A percentile compares a stretch with the other conserved stretches of the same genome.
Conservation (phyloP, 2,888 invertebrate species). For the Eustalomyia histrio region DNA sequence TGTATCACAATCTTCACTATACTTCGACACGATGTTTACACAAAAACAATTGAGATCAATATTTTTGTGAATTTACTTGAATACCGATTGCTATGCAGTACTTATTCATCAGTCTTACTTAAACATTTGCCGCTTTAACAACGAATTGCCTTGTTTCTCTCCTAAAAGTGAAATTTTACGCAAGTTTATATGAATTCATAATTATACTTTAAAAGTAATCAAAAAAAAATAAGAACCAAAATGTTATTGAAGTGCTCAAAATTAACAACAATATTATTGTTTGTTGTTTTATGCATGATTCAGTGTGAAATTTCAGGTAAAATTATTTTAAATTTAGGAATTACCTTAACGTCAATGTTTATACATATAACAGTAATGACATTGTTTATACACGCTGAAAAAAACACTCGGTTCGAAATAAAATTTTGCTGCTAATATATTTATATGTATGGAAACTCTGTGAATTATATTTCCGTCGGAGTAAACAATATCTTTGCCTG, state of each 20-base stretch:
- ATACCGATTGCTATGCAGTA: not conserved
- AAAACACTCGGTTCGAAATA: no score
- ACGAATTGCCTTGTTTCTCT: slow-evolving; percentile 25
- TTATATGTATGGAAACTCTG: no score
- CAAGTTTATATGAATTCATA: not conserved
- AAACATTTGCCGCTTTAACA: slow-evolving; percentile 56
- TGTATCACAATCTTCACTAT: not conserved
- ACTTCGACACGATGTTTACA: not conserved
- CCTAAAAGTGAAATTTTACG: not conserved
- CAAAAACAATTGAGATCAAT: slow-evolving; percentile 39
- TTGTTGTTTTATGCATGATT: slow-evolving; percentile 67
- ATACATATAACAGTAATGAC: not conserved
- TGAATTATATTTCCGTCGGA: no score
- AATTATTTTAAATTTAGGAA: slow-evolving; percentile 3
- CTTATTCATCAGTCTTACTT: slow-evolving; percentile 49
- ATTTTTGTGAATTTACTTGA: slow-evolving; percentile 26
- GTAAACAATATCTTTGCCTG: no score
- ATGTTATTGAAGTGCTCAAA: slow-evolving; percentile 56
- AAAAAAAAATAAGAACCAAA: slow-evolving; percentile 31
- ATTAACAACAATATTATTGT: slow-evolving; percentile 42
- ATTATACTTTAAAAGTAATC: not conserved
- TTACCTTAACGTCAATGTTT: not conserved
- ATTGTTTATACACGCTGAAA: no score
- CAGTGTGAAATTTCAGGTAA: slow-evolving; percentile 74
- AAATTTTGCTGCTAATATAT: no score